Conservation (phyloP, 2,888 invertebrate genomes). For the Lycophotia porphyrea region DNA sequence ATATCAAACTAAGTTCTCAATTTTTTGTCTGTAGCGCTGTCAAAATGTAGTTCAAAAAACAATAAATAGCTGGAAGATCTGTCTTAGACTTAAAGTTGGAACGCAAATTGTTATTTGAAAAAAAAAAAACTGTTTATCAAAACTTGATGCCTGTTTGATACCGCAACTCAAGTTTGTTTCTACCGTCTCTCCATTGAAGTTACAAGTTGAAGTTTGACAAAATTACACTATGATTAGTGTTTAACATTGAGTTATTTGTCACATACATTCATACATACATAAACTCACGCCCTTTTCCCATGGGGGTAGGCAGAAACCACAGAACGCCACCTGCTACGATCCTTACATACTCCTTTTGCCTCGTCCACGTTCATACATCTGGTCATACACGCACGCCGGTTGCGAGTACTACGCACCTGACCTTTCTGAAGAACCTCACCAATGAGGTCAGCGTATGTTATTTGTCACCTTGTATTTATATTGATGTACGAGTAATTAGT, state of each 20-base stretch:
- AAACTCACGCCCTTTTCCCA: no score
- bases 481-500: no score
- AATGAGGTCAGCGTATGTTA: no score
- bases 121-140: background rate
- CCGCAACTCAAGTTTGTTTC: background rate
- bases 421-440: no score
- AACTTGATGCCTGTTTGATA: background rate
- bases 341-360: no score
- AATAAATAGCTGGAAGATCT: background rate
- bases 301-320: no score
- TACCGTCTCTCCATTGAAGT: background rate
- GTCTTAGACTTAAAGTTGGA: background rate
- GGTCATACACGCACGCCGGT: no score
- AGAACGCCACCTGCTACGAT: no score
- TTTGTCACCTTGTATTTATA: no score
- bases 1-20: background rate
- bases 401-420: no score
- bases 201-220: background rate
- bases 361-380: no score
- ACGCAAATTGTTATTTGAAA: background rate
- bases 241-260: background rate
- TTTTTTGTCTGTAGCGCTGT: background rate
- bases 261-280: no score
- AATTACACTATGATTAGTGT: constrained; percentile 3
- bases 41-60: background rate